A percentile compares a stretch with the other conserved stretches of the same genome.
phyloP scores from a whole-genome alignment of 1,140 invertebrate genomes.

The Helicoverpa zea region DNA sequence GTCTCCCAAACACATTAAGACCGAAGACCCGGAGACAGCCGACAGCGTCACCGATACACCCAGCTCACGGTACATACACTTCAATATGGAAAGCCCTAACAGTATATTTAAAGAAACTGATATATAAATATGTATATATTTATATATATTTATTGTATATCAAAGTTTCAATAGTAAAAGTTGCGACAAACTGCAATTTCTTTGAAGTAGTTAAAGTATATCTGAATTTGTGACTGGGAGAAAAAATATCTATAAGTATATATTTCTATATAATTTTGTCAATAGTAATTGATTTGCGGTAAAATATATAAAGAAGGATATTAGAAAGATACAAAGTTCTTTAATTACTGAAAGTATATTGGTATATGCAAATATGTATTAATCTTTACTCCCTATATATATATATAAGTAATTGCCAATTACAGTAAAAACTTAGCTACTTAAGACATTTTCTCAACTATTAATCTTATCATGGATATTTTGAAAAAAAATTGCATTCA shows the following conservation, averaged over 20 bases:
- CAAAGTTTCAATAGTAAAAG: not conserved
- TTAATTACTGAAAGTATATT: too few species aligned
- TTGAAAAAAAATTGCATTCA: not conserved
- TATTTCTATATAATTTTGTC: too few species aligned
- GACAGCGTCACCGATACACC: slow-evolving; percentile 63
- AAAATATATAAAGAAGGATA: too few species aligned
- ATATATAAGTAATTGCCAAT: slow-evolving; percentile 6
- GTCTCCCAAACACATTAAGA: slow-evolving; percentile 68
- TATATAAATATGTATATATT: slow-evolving; percentile 66
- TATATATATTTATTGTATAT: not conserved
- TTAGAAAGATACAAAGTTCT: too few species aligned
- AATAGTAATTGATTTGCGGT: too few species aligned
- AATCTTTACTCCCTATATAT: slow-evolving; percentile 9
- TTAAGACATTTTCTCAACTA: not conserved
- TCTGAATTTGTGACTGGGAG: too few species aligned
- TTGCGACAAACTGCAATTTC: not conserved
- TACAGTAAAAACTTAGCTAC: not conserved
- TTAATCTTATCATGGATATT: not conserved
- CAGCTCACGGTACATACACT: slow-evolving; percentile 78
- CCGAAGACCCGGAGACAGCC: slow-evolving; percentile 61
- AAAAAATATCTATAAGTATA: too few species aligned
- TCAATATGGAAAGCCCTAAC: slow-evolving; percentile 68
- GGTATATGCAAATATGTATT: too few species aligned
- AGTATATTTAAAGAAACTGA: slow-evolving; percentile 84
- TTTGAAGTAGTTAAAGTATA: not conserved